Evolutionary conservation across 2,888 invertebrate species (phyloP).

Genomic region (Lochmaea capreae): DNA sequence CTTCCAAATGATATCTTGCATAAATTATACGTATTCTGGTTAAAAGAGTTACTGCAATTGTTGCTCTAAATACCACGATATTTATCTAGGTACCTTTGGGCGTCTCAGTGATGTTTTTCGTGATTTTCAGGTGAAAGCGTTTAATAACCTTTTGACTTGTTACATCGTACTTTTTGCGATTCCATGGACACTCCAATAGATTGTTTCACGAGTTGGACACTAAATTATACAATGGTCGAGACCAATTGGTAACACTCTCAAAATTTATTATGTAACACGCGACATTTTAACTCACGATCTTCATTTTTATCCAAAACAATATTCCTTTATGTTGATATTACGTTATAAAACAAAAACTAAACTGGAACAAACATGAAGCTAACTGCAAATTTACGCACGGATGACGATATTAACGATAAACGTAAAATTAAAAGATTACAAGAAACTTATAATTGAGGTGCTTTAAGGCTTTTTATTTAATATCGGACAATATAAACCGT

Average conservation of each 20-base stretch:
- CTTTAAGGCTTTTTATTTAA: neutral
- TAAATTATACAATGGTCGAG: constrained; percentile 32
- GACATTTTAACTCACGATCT: constrained; percentile 29
- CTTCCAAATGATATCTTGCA: constrained; percentile 10
- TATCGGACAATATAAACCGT: neutral
- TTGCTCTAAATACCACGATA: constrained; percentile 32
- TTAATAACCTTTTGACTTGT: constrained; percentile 38
- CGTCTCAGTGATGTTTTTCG: constrained; percentile 22
- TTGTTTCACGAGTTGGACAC: constrained; percentile 33
- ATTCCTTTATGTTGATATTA: constrained; percentile 8
- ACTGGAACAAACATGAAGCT: constrained; percentile 7
- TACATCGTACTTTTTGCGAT: constrained; percentile 22
- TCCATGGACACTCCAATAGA: constrained; percentile 27
- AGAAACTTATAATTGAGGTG: neutral
- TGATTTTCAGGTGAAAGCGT: constrained; percentile 36
- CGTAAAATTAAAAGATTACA: neutral
- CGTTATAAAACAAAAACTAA: neutral
- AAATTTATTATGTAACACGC: constrained; percentile 25
- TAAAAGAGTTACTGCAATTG: constrained; percentile 28
- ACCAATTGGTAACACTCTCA: constrained; percentile 31
- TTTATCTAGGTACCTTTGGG: constrained; percentile 24
- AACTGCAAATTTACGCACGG: constrained; percentile 7
- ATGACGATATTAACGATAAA: neutral
- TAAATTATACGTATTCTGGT: constrained; percentile 25
- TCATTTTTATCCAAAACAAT: constrained; percentile 11